Percentiles rank a stretch among this genome's conserved stretches.
Evolutionary conservation across 2,797 vertebrate species (phyloP).

Genomic region (Dromococcyx pavoninus): DNA sequence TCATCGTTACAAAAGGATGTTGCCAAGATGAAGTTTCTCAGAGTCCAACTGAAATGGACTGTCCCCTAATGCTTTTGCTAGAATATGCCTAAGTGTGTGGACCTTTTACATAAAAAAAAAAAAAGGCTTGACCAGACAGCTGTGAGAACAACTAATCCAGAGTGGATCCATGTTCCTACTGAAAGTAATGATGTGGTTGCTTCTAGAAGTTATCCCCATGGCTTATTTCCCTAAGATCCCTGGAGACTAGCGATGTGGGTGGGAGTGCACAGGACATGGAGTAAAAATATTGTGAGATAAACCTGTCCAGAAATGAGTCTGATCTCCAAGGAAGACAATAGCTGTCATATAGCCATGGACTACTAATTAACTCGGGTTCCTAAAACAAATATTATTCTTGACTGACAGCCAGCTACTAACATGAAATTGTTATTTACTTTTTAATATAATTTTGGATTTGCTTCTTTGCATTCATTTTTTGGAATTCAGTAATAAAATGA

Average conservation of each 20-base stretch:
- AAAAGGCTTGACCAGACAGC: neutral
- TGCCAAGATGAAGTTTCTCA: neutral
- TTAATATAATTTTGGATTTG: neutral
- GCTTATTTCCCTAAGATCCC: neutral
- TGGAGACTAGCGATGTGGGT: neutral
- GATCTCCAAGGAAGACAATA: neutral
- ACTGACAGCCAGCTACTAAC: neutral
- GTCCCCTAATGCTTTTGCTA: neutral
- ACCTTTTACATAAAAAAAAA: neutral
- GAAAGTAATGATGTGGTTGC: neutral
- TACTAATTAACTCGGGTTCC: neutral
- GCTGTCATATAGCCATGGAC: neutral
- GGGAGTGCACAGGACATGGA: neutral
- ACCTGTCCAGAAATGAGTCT: slow-evolving; percentile 4
- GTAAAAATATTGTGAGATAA: slow-evolving; percentile 35
- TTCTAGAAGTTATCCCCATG: neutral
- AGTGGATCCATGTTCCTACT: neutral
- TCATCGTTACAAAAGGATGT: accelerated
- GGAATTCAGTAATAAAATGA: neutral
- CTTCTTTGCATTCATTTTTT: accelerated
- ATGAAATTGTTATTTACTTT: neutral
- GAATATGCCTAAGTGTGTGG: neutral
- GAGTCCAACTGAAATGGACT: neutral
- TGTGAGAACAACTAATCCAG: neutral
- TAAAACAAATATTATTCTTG: slow-evolving; percentile 15